Conservation (phyloP, 23 tunicate species). For the Halocynthia roretzi region DNA sequence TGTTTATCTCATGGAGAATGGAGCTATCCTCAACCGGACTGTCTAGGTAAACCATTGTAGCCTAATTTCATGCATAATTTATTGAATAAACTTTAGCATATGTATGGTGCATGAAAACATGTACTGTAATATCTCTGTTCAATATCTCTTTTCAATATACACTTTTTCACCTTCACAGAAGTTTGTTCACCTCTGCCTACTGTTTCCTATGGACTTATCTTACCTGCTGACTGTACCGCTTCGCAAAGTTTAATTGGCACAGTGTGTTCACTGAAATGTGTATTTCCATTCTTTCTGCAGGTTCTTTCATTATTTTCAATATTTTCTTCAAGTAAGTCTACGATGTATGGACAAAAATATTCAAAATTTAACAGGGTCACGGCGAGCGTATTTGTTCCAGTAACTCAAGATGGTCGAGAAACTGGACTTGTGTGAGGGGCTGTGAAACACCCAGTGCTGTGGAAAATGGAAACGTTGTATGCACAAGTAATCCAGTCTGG, state of each 20-base stretch:
- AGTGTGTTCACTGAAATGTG: conserved; percentile 20
- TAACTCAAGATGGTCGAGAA: conserved; percentile 37
- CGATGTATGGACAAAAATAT: not conserved
- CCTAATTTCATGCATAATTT: not conserved
- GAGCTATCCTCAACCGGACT: conserved; percentile 40
- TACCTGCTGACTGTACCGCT: conserved; percentile 11
- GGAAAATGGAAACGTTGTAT: conserved; percentile 17
- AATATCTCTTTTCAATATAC: not conserved
- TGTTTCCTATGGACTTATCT: conserved; percentile 22
- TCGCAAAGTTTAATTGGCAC: conserved; percentile 12
- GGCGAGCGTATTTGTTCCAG: conserved; percentile 8
- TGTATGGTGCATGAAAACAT: not conserved
- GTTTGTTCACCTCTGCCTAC: conserved; percentile 6
- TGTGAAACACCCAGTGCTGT: conserved; percentile 16
- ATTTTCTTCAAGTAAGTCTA: not conserved
- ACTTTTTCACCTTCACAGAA: conserved; percentile 9
- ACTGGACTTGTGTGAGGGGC: conserved; percentile 34
- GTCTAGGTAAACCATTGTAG: conserved; percentile 23
- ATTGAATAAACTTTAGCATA: not conserved
- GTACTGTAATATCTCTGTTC: not conserved
- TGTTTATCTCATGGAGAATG: conserved; percentile 56
- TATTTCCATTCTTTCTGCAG: conserved; percentile 18
- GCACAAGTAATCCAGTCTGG: not conserved
- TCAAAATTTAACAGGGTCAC: conserved; percentile 2
- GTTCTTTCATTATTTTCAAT: conserved; percentile 1